Percentiles rank a stretch among this genome's conserved stretches.
Conservation (phyloP, 2,797 vertebrate genomes). For the Gila robusta region DNA sequence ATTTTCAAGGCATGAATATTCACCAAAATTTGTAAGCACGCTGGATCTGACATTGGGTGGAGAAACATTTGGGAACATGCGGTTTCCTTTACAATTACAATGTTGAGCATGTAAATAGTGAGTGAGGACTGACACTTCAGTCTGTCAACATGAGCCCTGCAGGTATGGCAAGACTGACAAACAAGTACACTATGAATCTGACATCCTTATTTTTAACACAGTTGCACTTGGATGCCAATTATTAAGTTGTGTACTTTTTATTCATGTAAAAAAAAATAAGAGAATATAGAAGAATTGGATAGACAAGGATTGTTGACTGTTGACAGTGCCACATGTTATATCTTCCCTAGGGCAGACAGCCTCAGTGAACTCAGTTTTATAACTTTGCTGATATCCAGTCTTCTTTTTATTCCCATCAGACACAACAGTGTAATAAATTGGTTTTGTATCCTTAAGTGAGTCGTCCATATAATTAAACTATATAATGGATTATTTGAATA, state of each 20-base stretch:
- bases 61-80: background rate
- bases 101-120: background rate
- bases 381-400: background rate
- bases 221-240: background rate
- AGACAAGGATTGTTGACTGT: background rate
- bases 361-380: background rate
- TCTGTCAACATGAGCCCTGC: background rate
- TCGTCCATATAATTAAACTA: background rate
- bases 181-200: conserved; percentile 28
- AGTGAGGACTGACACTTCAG: background rate
- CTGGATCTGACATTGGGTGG: background rate
- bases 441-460: background rate
- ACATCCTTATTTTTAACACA: background rate
- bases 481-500: background rate
- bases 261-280: background rate
- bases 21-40: background rate
- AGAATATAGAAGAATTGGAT: background rate
- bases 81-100: background rate
- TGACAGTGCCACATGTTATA: conserved; percentile 3
- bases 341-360: background rate
- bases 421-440: background rate
- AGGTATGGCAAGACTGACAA: conserved; percentile 23
- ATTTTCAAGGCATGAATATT: background rate
- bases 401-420: background rate
- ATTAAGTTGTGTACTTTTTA: background rate